These are phyloP conservation scores for Laticauda colubrina DNA, from an alignment of 2,113 vertebrate species.

Conservation along the genomic window DNA sequence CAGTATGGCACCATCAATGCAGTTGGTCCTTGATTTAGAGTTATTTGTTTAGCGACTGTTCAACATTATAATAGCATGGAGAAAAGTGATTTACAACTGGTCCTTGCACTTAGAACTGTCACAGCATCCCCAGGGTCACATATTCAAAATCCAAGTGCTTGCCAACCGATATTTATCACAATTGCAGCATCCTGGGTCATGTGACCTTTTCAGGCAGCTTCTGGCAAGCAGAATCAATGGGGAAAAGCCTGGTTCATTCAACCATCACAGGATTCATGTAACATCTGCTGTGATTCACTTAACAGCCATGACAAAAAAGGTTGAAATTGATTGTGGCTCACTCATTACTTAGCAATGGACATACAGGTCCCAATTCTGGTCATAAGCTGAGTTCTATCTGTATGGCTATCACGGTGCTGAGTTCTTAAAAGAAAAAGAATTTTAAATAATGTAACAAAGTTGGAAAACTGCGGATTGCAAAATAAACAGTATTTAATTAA, in stretches of 20 bases:
- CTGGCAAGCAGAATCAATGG: neutral
- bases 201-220: neutral
- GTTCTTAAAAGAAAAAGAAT: neutral
- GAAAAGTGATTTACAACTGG: neutral
- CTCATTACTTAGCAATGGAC: neutral
- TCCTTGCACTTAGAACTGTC: neutral
- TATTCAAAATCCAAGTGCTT: neutral
- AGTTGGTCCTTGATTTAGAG: neutral
- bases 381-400: neutral
- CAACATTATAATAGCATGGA: neutral
- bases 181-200: neutral
- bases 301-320: neutral
- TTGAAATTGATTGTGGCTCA: neutral
- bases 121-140: neutral
- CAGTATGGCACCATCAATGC: neutral
- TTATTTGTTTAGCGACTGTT: neutral
- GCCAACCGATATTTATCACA: neutral
- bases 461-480: neutral
- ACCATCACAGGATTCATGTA: neutral
- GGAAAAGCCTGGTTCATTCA: neutral
- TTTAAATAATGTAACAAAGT: neutral
- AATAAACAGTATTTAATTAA: neutral
- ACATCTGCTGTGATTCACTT: neutral
- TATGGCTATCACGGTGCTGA: neutral
- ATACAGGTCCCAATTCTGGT: neutral